Base-by-base conservation (phyloP, 2,113 vertebrate species). In the Cnemophilus loriae region DNA sequence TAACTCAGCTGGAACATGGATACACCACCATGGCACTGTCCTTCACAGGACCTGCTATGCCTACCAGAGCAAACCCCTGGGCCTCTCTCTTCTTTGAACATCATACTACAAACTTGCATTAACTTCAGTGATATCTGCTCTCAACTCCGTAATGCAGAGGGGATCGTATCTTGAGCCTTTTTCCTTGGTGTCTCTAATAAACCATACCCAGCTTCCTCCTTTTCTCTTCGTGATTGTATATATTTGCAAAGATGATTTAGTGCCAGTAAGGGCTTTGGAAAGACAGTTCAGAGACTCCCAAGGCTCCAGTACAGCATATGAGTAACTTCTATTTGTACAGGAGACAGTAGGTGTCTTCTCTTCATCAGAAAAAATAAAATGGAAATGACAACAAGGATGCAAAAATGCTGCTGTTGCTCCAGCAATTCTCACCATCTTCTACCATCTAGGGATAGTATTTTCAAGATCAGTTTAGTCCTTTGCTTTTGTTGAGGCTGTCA, bases 291-390 rank as follows among this genome's bases (percentile, higher is more conserved):
- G 59, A 88, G 78, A 85, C 7, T 50, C 37, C 7, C 32, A 79
- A 0, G 1, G 60, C 28, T 84, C 49, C 5, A 5, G 37, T 73
- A 69, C 7, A 69, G 28, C 56, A 76, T 41, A 37, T 2, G 13
- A 73, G 23, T 39, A 82, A 80, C 70, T 95, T 52, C 41, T 69
- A 13, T 32, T 70, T 32, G 15, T 21, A 52, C 6, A 68, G 37
- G 23, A 79, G 59, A 95, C 74, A 85, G 57, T 5, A 90, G 35
- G 80, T 22, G 50, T 69, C 47, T 76, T 76, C 35, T 88, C 46
- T 78, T 92, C 64, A 44, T 73, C 63, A 77, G 50, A 70, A 91
- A 76, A 88, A 95, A 33, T 14, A 16, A 76, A 95, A 77, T 57
- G 67, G 59, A 94, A 94, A 73, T 47, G 63, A 76, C 89, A 91